Evolutionary conservation across 2,113 vertebrate species (phyloP), one percentile per base, ranked within the genome.

Genomic region (Siniperca chuatsi): DNA sequence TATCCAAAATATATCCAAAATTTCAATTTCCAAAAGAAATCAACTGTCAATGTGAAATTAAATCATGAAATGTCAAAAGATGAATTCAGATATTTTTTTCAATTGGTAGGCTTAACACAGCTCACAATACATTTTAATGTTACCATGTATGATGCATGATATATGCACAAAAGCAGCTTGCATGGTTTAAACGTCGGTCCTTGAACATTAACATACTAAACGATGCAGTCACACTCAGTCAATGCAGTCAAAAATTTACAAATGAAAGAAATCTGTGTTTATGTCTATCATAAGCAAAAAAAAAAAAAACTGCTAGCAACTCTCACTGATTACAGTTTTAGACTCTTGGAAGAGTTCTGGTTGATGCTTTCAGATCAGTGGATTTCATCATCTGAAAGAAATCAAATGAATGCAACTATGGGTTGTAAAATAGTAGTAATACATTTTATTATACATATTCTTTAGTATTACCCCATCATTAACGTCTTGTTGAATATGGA

Each of bases 401-500:
- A 37, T 10, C 0, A 18, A 40, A 60, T 20, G 3, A 52, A 35
- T 25, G 25, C 15, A 42, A n/a, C 57, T 8, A 23, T 40, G 29
- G 21, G 25, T 25, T 48, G 37, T 54, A 67, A 76, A 85, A 60
- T 69, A 18, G 5, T 40, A 60, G 58, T 58, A 48, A 48, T 48
- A 50, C 12, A 35, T 55, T 55, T 71, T 13, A 11, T 61, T 16
- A 25, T 21, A 50, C 66, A 40, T 16, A 25, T 21, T 44, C 66
- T 52, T 35, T 44, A 15, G 20, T 40, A 33, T 50, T 42, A 73
- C 64, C 77, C 50, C 21, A 25, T 65, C 15, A 76, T 67, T 61
- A 75, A 40, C 11, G 50, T 73, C 50, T 67, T 61, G 50, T 60
- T 78, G 33, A 78, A 65, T 69, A 70, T 65, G 29, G 40, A 75